Percentiles rank a stretch among this genome's conserved stretches.
These are phyloP conservation scores for Sialia sialis DNA, from an alignment of 2,113 vertebrate genomes.

Conservation along the genomic window DNA sequence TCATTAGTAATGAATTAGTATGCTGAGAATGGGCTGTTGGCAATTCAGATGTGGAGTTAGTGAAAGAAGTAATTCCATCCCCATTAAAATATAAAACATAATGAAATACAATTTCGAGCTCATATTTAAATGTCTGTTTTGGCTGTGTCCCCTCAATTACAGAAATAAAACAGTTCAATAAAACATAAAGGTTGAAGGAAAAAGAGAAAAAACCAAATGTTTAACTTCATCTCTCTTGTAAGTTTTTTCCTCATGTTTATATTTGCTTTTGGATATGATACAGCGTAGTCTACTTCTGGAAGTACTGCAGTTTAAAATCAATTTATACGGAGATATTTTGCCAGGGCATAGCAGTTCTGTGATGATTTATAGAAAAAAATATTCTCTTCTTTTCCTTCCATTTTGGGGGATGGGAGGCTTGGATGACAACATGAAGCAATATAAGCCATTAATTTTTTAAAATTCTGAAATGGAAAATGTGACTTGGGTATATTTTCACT, in stretches of 20 bases:
- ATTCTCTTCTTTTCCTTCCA: background rate
- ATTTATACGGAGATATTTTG: background rate
- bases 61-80: background rate
- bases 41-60: background rate
- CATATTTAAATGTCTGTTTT: background rate
- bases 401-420: background rate
- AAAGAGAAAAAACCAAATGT: background rate
- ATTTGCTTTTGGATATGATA: background rate
- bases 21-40: background rate
- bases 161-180: background rate
- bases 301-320: background rate
- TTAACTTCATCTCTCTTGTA: background rate
- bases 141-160: background rate
- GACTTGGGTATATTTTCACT: background rate
- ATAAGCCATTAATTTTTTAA: background rate
- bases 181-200: background rate
- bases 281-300: background rate
- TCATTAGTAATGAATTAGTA: background rate
- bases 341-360: background rate
- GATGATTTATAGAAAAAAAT: background rate
- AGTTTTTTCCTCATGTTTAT: background rate
- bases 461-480: background rate
- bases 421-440: background rate
- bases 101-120: background rate
- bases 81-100: background rate